phyloP scores from a whole-genome alignment of 2,797 vertebrate genomes.

The Otus scops region DNA sequence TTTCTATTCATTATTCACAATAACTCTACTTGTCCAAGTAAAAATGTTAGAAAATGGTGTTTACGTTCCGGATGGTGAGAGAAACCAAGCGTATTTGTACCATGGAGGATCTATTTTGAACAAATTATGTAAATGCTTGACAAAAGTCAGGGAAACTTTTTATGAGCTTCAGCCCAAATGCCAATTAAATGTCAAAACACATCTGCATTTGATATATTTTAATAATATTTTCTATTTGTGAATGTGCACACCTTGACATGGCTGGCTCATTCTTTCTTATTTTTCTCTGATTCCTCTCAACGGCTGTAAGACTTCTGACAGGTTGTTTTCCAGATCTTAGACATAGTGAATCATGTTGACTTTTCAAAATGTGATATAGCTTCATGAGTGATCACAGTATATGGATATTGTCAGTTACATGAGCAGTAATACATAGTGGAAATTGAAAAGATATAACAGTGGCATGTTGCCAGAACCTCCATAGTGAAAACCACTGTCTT shows the following conservation, averaged over 20 bases:
- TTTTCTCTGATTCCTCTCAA: not conserved
- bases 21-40: not conserved
- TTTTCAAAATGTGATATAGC: not conserved
- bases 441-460: not conserved
- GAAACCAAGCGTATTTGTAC: constrained; percentile 6
- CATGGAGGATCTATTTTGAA: constrained; percentile 11
- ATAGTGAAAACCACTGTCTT: not conserved
- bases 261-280: not conserved
- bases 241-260: constrained; percentile 3
- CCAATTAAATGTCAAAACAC: constrained; percentile 50
- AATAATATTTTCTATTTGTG: not conserved
- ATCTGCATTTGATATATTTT: not conserved
- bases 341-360: not conserved
- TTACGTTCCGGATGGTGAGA: not conserved
- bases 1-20: constrained; percentile 29
- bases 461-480: not conserved
- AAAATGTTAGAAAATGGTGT: not conserved
- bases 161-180: not conserved
- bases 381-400: not conserved
- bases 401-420: not conserved
- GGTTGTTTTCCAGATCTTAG: constrained; percentile 7
- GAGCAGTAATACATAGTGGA: fast-evolving
- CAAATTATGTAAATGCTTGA: constrained; percentile 44
- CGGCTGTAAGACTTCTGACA: not conserved
- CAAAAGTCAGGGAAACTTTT: not conserved